Conservation (phyloP, 35 echinoderm and acorn worm species). For the Patiria miniata region DNA sequence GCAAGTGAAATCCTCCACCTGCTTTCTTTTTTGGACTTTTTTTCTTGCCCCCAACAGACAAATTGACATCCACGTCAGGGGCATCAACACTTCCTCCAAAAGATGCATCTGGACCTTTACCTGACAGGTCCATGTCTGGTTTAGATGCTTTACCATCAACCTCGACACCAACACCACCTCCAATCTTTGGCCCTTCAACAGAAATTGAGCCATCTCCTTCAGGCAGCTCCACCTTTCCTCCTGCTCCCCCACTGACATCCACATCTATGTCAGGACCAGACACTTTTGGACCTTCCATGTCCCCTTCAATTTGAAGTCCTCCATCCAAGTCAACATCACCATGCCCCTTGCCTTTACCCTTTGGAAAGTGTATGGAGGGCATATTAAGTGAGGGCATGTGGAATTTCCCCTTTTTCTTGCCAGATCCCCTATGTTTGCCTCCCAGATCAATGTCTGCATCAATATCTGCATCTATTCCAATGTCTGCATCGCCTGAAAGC, state of each 20-base stretch:
- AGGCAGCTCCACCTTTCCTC: constrained; percentile 19
- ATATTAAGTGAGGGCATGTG: background rate
- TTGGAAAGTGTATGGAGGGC: constrained; percentile 7
- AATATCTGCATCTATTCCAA: constrained; percentile 30
- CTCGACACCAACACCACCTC: background rate
- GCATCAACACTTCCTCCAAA: constrained; percentile 15
- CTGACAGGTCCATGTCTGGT: constrained; percentile 16
- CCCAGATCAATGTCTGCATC: constrained; percentile 31
- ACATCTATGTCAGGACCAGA: constrained; percentile 42
- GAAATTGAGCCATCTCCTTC: background rate
- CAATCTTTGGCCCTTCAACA: constrained; percentile 14
- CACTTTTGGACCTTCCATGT: background rate
- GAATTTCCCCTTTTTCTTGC: constrained; percentile 37
- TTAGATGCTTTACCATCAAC: constrained; percentile 18
- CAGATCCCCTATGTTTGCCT: constrained; percentile 51
- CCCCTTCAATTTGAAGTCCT: background rate
- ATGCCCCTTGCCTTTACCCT: constrained; percentile 34
- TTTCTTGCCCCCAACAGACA: constrained; percentile 62
- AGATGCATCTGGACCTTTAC: too few relatives aligned
- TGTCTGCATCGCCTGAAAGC: constrained; percentile 15
- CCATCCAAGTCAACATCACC: constrained; percentile 30
- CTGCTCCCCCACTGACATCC: constrained; percentile 25
- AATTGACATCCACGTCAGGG: constrained; percentile 41
- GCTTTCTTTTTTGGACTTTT: constrained; percentile 51
- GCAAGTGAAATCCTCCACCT: constrained; percentile 55